Evolutionary conservation across 2,113 vertebrate species (phyloP).

Genomic region (Eurypyga helias): DNA sequence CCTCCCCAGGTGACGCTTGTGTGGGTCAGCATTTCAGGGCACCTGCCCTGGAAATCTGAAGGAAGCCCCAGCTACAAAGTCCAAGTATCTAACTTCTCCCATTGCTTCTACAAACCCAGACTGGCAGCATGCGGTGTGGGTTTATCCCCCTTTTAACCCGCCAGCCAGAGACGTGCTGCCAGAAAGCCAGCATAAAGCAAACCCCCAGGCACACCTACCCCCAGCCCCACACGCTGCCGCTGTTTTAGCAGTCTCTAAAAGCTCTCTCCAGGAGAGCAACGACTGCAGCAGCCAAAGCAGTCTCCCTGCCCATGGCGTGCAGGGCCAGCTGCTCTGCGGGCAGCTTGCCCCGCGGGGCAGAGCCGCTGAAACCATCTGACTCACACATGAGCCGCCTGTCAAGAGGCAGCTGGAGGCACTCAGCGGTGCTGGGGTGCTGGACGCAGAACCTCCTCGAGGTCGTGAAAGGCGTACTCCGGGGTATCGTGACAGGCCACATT

Average conservation of each 20-base stretch:
- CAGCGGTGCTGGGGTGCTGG: not conserved
- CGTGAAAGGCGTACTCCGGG: not conserved
- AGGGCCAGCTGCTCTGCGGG: not conserved
- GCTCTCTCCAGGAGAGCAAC: not conserved
- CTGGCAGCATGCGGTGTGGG: not conserved
- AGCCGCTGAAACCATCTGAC: rapidly evolving
- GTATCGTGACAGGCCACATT: rapidly evolving
- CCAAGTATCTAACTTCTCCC: not conserved
- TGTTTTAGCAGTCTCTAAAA: not conserved
- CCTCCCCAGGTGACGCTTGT: not conserved
- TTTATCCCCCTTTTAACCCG: not conserved
- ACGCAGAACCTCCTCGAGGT: rapidly evolving
- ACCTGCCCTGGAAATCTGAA: not conserved
- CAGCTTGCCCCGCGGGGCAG: rapidly evolving
- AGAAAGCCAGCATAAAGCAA: not conserved
- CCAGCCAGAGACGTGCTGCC: rapidly evolving
- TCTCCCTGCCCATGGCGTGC: rapidly evolving
- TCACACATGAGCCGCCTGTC: rapidly evolving
- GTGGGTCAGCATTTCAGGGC: not conserved
- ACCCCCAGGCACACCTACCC: not conserved
- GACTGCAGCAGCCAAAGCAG: rapidly evolving
- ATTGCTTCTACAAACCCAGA: not conserved
- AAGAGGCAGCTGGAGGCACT: not conserved
- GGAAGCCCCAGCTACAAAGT: not conserved
- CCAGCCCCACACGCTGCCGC: rapidly evolving